A percentile compares a stretch with the other conserved stretches of the same genome.
Conservation (phyloP, 2,888 invertebrate genomes). For the Priapulus caudatus region DNA sequence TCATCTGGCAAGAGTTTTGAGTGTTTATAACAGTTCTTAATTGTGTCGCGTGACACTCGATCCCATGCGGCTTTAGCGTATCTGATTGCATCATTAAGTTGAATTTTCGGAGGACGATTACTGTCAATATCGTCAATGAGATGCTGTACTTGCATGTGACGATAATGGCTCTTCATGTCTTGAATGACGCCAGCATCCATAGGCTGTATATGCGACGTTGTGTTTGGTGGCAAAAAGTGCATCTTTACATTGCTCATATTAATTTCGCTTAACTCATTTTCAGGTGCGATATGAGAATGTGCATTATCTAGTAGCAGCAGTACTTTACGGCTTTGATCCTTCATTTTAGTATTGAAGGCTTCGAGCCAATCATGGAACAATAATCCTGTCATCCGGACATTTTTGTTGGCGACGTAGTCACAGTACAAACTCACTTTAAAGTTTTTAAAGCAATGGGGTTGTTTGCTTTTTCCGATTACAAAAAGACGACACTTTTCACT, state of each 20-base stretch:
- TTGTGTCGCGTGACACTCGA: not conserved
- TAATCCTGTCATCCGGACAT: not conserved
- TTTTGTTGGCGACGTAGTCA: not conserved
- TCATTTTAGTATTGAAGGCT: not conserved
- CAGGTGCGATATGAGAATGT: no score
- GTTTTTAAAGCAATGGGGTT: not conserved
- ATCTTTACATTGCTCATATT: not conserved
- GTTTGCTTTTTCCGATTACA: not conserved
- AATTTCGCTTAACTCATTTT: not conserved
- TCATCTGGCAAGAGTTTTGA: no score
- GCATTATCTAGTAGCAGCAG: not conserved
- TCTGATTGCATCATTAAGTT: not conserved
- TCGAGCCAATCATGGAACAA: not conserved
- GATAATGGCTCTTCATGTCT: not conserved
- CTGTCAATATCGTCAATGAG: slow-evolving; percentile 2
- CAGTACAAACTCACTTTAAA: slow-evolving; percentile 1
- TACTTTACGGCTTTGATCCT: not conserved
- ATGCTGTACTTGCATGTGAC: not conserved
- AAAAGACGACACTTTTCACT: no score
- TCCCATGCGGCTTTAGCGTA: not conserved
- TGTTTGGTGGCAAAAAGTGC: not conserved
- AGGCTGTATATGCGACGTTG: not conserved
- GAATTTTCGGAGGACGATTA: not conserved
- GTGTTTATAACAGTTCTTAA: no score
- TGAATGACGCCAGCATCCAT: not conserved